Base-by-base conservation (phyloP, 2,888 invertebrate genomes). In the Lottia scabra region DNA sequence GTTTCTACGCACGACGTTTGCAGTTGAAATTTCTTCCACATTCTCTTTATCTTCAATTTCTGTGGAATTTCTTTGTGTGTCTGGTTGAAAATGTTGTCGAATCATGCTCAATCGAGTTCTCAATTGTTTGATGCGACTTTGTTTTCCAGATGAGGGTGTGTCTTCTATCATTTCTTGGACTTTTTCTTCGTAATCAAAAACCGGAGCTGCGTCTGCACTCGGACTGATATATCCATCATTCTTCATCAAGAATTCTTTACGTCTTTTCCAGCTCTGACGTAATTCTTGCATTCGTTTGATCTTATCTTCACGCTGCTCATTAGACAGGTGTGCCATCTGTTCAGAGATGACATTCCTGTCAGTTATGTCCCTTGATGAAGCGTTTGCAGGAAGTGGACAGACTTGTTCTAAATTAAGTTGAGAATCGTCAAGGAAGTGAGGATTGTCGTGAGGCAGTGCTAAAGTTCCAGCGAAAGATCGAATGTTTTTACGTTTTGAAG, bases 161-260 rank as follows among this genome's bases (percentile, higher is more conserved):
- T 56, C 56, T 19, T 23, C 56, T 23, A 56, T 56, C 23, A 3
- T 13, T 19, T 56, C 56, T 19, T 56, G 12, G 1, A 56, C 19
- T 10, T 19, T 23, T 12, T 19, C 56, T 23, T 56, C 23, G 12
- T 43, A 23, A 10, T 43, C 45, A 5, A 45, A 66, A 43, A 23
- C 16, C n/a, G 23, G 15, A 6, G 23, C 8, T 8, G 15, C 23
- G 23, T 30, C 23, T 66, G 44, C 16, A 15, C 23, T 66, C 0
- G 72, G 63, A 16, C 71, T 68, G 19, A 77, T 67, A 68, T 72
- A 77, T 10, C 71, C 77, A 46, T 75, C 72, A 65, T 46, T 77
- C 66, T 77, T 75, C 8, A 75, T 77, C 63, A 77, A 69, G 43
- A 77, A 70, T 45, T 77, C 77, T 23, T 75, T 77, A 46, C 77